A percentile compares a stretch with the other conserved stretches of the same genome.
Conservation (phyloP, 2,113 vertebrate genomes). For the Poecilia latipinna region DNA sequence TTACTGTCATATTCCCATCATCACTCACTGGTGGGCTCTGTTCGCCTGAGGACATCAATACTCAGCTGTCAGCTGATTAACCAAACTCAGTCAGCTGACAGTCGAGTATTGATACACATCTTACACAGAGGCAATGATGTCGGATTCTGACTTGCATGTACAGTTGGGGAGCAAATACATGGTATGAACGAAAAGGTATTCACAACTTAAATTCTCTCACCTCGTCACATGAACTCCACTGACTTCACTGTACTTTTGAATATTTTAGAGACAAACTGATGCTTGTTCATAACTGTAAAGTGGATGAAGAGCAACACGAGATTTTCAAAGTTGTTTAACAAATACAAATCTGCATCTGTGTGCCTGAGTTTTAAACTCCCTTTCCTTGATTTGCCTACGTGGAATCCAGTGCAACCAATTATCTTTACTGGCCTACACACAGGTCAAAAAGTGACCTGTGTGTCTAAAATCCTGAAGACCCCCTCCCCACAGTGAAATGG, state of each 20-base stretch:
- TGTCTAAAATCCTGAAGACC: background rate
- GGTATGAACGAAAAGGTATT: background rate
- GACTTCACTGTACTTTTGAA: background rate
- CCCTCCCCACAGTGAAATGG: background rate
- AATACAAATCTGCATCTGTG: background rate
- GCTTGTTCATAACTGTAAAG: no score
- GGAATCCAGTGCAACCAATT: background rate
- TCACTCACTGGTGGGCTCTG: conserved; percentile 56
- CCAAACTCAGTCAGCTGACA: conserved; percentile 47
- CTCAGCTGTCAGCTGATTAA: conserved; percentile 62
- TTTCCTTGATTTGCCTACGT: background rate
- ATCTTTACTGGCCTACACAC: background rate
- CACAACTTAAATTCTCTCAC: background rate
- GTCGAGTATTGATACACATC: background rate
- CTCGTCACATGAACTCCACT: background rate
- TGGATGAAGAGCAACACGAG: no score
- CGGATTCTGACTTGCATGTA: background rate
- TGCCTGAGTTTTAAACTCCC: background rate
- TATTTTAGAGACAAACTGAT: background rate
- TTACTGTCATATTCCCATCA: conserved; percentile 72
- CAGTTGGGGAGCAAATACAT: background rate
- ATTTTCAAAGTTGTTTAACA: background rate
- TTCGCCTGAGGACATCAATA: conserved; percentile 54
- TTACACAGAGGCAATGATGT: background rate
- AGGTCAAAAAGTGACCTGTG: background rate